Evolutionary conservation across 1,140 invertebrate species (phyloP).

Genomic region (Bombus waltoni): DNA sequence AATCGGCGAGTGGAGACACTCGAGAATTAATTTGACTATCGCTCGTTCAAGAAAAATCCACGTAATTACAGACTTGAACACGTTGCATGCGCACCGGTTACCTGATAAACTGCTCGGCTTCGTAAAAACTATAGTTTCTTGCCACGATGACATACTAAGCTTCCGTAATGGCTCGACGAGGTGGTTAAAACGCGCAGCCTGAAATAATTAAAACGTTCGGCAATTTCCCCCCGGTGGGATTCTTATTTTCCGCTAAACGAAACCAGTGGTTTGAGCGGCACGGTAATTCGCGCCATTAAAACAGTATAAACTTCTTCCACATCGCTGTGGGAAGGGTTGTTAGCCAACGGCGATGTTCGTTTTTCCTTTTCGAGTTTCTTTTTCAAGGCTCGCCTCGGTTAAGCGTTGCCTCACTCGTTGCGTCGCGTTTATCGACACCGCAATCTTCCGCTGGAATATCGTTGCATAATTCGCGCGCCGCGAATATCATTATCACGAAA

Average conservation of each 20-base stretch:
- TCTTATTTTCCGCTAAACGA: conserved; percentile 18
- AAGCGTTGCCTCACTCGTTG: conserved; percentile 17
- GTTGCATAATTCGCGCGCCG: conserved; percentile 49
- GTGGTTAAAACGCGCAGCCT: neutral
- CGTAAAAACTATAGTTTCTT: neutral
- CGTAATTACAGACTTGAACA: neutral
- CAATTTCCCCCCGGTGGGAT: neutral
- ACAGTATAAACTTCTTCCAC: conserved; percentile 11
- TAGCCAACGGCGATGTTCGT: neutral
- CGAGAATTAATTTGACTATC: neutral
- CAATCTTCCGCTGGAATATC: conserved; percentile 38
- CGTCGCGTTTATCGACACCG: conserved; percentile 39
- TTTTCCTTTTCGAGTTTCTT: conserved; percentile 18
- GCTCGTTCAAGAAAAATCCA: neutral
- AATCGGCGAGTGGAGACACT: neutral
- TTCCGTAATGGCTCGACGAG: neutral
- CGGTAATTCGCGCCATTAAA: conserved; percentile 33
- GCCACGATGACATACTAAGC: neutral
- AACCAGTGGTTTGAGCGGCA: neutral
- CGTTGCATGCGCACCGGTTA: too few relatives aligned
- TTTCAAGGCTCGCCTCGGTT: neutral
- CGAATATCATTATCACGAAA: conserved; percentile 54
- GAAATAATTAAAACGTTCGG: conserved; percentile 37
- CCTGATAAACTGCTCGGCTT: neutral
- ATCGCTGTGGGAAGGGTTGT: neutral